A percentile compares a stretch with the other conserved stretches of the same genome.
Evolutionary conservation across 92 coral and sea anemone genomes (phyloP).

Genomic region (Heteractis magnifica): DNA sequence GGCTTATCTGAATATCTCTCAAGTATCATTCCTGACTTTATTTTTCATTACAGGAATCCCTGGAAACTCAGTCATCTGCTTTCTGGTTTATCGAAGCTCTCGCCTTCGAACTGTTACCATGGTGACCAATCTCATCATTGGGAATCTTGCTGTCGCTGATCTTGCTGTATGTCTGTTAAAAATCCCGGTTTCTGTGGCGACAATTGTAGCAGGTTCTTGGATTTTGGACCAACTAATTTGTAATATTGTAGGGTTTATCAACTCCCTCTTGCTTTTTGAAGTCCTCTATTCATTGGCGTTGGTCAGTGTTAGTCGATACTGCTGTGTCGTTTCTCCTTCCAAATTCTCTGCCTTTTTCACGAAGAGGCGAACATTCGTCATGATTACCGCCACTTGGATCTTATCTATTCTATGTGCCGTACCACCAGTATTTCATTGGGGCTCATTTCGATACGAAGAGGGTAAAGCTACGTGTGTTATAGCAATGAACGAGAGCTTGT

Average conservation of each 20-base stretch:
- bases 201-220: slow-evolving; percentile 49
- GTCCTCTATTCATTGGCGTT: slow-evolving; percentile 74
- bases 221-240: slow-evolving; percentile 47
- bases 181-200: slow-evolving; percentile 72
- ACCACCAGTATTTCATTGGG: slow-evolving; percentile 74
- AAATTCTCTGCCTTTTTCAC: slow-evolving; percentile 69
- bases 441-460: slow-evolving; percentile 41
- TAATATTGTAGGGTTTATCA: slow-evolving; percentile 68
- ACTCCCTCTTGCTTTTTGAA: slow-evolving; percentile 69
- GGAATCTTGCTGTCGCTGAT: slow-evolving; percentile 80
- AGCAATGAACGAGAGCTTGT: slow-evolving; percentile 37
- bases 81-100: slow-evolving; percentile 67
- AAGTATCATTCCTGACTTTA: slow-evolving; percentile 37
- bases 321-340: slow-evolving; percentile 75
- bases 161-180: slow-evolving; percentile 76
- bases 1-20: slow-evolving; percentile 11
- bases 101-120: slow-evolving; percentile 64
- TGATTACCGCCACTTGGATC: slow-evolving; percentile 68
- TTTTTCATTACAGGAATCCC: slow-evolving; percentile 75
- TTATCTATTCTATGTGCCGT: slow-evolving; percentile 64
- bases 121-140: slow-evolving; percentile 73
- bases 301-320: slow-evolving; percentile 73
- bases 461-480: slow-evolving; percentile 68
- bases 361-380: slow-evolving; percentile 50
- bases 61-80: slow-evolving; percentile 73